Base-by-base conservation (phyloP, 2,888 invertebrate genomes). In the Amphipyra berbera region DNA sequence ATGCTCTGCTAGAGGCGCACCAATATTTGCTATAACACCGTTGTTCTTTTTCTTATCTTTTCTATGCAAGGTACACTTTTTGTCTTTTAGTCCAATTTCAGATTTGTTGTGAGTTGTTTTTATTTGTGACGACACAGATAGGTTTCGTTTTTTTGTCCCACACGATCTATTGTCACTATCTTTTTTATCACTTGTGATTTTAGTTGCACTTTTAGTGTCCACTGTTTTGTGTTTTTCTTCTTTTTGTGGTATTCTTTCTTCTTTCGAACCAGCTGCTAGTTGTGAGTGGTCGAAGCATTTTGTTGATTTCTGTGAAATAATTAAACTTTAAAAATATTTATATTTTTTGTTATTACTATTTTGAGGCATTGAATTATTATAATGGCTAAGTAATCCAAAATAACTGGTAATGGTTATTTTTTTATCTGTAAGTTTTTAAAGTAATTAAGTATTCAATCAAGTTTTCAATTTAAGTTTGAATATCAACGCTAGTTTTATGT, bases 51-150 rank as follows among this genome's bases (percentile, higher is more conserved):
- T 85, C 56, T 90, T 90, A 27, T 90, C 87, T 83, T 93, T 91
- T 58, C 88, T 91, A 76, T 89, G 89, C 73, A 91, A 82, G 37
- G 83, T 85, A 78, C 93, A 91, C 82, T 91, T 91, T 79, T 93
- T 92, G 42, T 88, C 85, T 80, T 94, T 94, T 10, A 89, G 88
- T 68, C 92, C 91, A 41, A 85, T 91, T 78, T 93, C 94, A 6
- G 93, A 94, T 86, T 94, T 94, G 63, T 94, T 95, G 55, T 94
- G 92, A 21, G 89, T 93, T 60, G 88, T 91, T 79, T 94, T 94
- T 66, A 94, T 88, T 86, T 93, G 94, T 1, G 90, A 83, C 7
- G 92, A 86, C 74, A 94, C 82, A 45, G 93, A 93, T 40, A 93
- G 66, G 53, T 87, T 85, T 41, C 91, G 86, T 82, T 93, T 93